These are phyloP conservation scores for Silurus glanis DNA, from an alignment of 2,113 vertebrate genomes.

Conservation along the genomic window DNA sequence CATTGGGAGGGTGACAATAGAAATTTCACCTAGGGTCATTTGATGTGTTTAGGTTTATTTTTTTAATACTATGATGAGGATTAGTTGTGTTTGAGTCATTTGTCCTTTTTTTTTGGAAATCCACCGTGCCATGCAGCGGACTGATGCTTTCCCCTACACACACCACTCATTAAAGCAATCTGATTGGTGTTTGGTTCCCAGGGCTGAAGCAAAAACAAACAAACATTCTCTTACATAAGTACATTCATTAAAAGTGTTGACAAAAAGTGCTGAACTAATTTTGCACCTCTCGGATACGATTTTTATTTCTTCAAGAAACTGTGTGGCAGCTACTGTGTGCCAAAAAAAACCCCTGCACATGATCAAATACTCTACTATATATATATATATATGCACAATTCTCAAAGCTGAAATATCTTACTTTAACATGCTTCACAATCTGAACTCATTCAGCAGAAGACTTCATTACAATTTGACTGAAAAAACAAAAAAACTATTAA, in stretches of 20 bases:
- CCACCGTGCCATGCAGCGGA: background rate
- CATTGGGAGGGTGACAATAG: no score
- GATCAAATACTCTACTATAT: background rate
- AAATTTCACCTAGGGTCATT: no score
- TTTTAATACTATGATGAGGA: no score
- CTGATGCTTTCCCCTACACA: background rate
- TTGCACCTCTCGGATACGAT: background rate
- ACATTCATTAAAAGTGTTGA: background rate
- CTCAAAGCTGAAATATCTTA: background rate
- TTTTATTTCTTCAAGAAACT: background rate
- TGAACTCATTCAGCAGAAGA: background rate
- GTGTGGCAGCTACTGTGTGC: background rate
- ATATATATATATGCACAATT: background rate
- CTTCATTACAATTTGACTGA: background rate
- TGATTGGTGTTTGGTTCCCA: background rate
- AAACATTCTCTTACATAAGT: background rate
- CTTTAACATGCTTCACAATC: background rate
- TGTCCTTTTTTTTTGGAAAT: background rate
- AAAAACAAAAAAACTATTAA: background rate
- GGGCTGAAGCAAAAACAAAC: background rate
- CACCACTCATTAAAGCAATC: background rate
- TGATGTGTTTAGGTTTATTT: no score
- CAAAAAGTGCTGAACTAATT: background rate
- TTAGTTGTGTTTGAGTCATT: no score
- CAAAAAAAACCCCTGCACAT: background rate